Base-by-base conservation (phyloP, 2,113 vertebrate species). In the Epinephelus moara region DNA sequence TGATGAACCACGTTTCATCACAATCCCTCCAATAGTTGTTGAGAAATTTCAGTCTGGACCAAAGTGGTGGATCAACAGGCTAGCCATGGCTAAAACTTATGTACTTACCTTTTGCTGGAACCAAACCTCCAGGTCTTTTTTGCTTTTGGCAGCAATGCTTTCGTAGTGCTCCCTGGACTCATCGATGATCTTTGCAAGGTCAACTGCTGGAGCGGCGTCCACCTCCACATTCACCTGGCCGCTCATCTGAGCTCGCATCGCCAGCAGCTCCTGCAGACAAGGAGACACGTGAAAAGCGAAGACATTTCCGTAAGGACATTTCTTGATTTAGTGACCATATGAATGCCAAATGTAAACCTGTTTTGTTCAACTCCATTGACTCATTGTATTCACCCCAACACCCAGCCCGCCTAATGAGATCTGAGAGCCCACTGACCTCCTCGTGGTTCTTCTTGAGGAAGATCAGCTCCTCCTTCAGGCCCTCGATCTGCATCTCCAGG, bases 111-210 rank as follows among this genome's bases (percentile, higher is more conserved):
- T 91, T 4, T 1, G 0, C 27, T 75, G 47, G 88, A 94, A 98
- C 62, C 78, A 96, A 2, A 84, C 56, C 69, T 97, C 97, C 62
- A 94, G 84, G 0, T 97, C 96, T 87, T 93, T 94, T 15, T 90
- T 92, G 85, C 92, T 92, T 84, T 97, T 97, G 47, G 91, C 81
- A 13, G 94, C 92, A 19, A 96, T 30, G 0, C 19, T 17, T 71
- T 98, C 97, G 0, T 98, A 99, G 17, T 97, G 92, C 21, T 91
- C 81, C 8, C 97, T 95, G 93, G 95, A 87, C 4, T 94, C 94
- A 0, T 82, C 80, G 61, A 96, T 78, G 61, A 91, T 0, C 11
- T 75, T 75, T 0, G 5, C 47, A 23, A 96, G 90, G 67, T 96
- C 95, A 6, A 1, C 0, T 0, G 2, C 57, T 85, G 85, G 90